Evolutionary conservation across 2,113 vertebrate species (phyloP).

Genomic region (Tragelaphus scriptus): DNA sequence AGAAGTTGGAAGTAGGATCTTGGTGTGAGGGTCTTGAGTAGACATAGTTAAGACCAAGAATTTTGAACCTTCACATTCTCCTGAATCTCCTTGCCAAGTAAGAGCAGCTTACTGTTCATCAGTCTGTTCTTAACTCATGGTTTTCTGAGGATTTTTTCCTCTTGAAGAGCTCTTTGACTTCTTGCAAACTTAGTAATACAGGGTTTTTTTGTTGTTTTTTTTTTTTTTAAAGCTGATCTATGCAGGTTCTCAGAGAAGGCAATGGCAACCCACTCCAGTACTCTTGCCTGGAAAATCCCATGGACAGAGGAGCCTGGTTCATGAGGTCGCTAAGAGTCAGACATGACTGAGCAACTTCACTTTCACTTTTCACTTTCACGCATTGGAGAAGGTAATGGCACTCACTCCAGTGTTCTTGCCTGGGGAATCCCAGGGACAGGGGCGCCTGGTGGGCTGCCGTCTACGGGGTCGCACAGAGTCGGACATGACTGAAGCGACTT

Average conservation of each 20-base stretch:
- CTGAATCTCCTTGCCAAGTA: not conserved
- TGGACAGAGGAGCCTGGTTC: too few relatives aligned
- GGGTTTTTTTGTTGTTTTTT: too few relatives aligned
- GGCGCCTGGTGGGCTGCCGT: too few relatives aligned
- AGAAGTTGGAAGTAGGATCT: not conserved
- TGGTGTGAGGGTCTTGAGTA: not conserved
- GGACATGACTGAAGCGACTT: accelerated
- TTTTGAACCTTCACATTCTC: not conserved
- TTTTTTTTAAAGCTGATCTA: not conserved
- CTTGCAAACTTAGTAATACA: not conserved
- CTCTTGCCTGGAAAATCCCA: too few relatives aligned
- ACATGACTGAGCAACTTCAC: too few relatives aligned
- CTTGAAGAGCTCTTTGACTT: not conserved
- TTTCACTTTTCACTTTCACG: too few relatives aligned
- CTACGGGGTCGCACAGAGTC: too few relatives aligned
- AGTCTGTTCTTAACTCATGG: not conserved
- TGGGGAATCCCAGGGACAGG: too few relatives aligned
- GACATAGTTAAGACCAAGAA: not conserved
- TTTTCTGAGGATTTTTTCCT: not conserved
- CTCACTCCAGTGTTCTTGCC: too few relatives aligned
- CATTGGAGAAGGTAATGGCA: too few relatives aligned
- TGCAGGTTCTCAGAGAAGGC: not conserved
- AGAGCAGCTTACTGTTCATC: not conserved
- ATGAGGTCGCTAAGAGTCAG: accelerated
- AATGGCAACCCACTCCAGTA: too few relatives aligned